Evolutionary conservation across 53 echinoderm and acorn worm genomes (phyloP).

Genomic region (Holothuria leucospilota): DNA sequence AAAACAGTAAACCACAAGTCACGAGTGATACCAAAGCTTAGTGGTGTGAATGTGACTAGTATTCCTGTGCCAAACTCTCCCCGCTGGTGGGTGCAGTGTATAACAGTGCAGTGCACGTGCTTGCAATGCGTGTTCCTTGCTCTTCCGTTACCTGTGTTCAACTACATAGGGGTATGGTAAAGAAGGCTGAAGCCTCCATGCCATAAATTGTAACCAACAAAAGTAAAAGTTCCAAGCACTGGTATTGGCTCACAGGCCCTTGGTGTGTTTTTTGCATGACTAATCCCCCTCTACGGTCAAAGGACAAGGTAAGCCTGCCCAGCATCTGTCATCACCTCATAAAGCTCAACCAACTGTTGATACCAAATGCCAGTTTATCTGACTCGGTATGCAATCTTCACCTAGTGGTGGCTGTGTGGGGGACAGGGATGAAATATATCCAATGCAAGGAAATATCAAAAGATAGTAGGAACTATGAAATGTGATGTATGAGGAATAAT

Average conservation of each 20-base stretch:
- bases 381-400: constrained; percentile 32
- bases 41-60: too few relatives aligned
- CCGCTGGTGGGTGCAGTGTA: too few relatives aligned
- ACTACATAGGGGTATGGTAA: too few relatives aligned
- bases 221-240: neutral
- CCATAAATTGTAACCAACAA: too few relatives aligned
- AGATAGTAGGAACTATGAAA: neutral
- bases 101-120: too few relatives aligned
- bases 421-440: neutral
- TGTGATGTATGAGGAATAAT: neutral
- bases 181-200: too few relatives aligned
- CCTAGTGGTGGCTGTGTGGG: constrained; percentile 6
- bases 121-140: too few relatives aligned
- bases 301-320: constrained; percentile 30
- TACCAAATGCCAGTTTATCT: constrained; percentile 30
- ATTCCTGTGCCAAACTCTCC: too few relatives aligned
- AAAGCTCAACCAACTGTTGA: constrained; percentile 47
- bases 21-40: too few relatives aligned
- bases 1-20: too few relatives aligned
- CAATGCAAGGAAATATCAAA: neutral
- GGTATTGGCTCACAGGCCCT: constrained; percentile 10
- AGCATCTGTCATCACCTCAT: constrained; percentile 37
- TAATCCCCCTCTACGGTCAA: constrained; percentile 37
- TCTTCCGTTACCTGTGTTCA: too few relatives aligned
- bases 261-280: constrained; percentile 16